Evolutionary conservation across 2,888 invertebrate species (phyloP).

Genomic region (Mythimna impura): DNA sequence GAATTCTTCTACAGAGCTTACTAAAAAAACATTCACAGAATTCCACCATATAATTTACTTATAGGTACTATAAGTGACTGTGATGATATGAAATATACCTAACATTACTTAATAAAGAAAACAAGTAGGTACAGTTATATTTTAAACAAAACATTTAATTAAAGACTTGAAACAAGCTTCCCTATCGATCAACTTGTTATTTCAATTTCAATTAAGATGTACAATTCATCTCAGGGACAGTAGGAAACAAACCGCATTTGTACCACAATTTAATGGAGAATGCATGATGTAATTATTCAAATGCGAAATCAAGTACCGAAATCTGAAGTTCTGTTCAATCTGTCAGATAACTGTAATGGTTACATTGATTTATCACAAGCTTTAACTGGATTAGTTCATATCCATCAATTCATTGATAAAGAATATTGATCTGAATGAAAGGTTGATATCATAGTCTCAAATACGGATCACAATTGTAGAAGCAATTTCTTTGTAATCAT

Average conservation of each 20-base stretch:
- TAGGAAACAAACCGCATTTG: slow-evolving; percentile 34
- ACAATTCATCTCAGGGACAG: slow-evolving; percentile 27
- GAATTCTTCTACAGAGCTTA: background rate
- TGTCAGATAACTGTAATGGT: slow-evolving; percentile 46
- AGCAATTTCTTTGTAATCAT: background rate
- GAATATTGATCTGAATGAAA: slow-evolving; percentile 44
- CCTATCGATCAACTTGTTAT: background rate
- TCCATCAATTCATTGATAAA: slow-evolving; percentile 30
- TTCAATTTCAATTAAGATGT: background rate
- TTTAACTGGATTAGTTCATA: slow-evolving; percentile 34
- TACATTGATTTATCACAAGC: slow-evolving; percentile 28
- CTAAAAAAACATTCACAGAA: slow-evolving; percentile 2
- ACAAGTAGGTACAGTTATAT: background rate
- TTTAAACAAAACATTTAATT: no score
- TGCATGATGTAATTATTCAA: slow-evolving; percentile 41
- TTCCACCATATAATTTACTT: background rate
- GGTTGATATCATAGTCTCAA: slow-evolving; percentile 29
- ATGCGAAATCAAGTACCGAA: slow-evolving; percentile 54
- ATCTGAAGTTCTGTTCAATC: slow-evolving; percentile 29
- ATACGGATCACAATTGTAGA: background rate
- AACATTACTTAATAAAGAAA: background rate
- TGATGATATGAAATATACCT: background rate
- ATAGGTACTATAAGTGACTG: background rate
- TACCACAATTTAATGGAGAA: slow-evolving; percentile 23
- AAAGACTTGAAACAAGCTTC: slow-evolving; percentile 9